Percentiles rank a stretch among this genome's conserved stretches.
Evolutionary conservation across 1,140 invertebrate species (phyloP).

Genomic region (Drosophila guanche): DNA sequence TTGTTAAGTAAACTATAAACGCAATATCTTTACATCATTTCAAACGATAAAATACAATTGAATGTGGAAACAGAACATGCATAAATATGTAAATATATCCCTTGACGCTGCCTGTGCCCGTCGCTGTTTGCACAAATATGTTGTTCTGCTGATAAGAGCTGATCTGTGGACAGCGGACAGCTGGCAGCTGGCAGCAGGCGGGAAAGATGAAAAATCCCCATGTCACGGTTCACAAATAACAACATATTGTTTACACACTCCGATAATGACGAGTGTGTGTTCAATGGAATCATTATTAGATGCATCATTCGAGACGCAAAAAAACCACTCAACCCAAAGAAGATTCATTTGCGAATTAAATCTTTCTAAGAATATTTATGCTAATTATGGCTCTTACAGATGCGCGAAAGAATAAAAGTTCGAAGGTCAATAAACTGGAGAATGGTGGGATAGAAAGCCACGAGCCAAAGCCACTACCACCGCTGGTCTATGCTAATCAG

Average conservation of each 20-base stretch:
- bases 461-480: background rate
- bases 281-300: slow-evolving; percentile 39
- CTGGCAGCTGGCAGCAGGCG: too few species aligned
- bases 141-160: slow-evolving; percentile 34
- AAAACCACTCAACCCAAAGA: slow-evolving; percentile 8
- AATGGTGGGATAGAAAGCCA: slow-evolving; percentile 29
- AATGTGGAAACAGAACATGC: background rate
- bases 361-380: slow-evolving; percentile 22
- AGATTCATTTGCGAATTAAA: background rate
- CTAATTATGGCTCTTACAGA: slow-evolving; percentile 39
- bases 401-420: slow-evolving; percentile 26
- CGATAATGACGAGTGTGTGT: slow-evolving; percentile 1
- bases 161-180: background rate
- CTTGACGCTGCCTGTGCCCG: slow-evolving; percentile 2
- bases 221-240: slow-evolving; percentile 35
- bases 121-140: slow-evolving; percentile 4
- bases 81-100: slow-evolving; percentile 14
- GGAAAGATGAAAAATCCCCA: slow-evolving; percentile 23
- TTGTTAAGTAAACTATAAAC: slow-evolving; percentile 18
- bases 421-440: slow-evolving; percentile 59
- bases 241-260: slow-evolving; percentile 21
- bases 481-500: slow-evolving; percentile 30
- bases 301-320: slow-evolving; percentile 26
- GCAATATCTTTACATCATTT: too few species aligned
- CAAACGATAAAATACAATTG: background rate